Evolutionary conservation across 2,888 invertebrate genomes (phyloP).

Genomic region (Emmelina monodactyla): DNA sequence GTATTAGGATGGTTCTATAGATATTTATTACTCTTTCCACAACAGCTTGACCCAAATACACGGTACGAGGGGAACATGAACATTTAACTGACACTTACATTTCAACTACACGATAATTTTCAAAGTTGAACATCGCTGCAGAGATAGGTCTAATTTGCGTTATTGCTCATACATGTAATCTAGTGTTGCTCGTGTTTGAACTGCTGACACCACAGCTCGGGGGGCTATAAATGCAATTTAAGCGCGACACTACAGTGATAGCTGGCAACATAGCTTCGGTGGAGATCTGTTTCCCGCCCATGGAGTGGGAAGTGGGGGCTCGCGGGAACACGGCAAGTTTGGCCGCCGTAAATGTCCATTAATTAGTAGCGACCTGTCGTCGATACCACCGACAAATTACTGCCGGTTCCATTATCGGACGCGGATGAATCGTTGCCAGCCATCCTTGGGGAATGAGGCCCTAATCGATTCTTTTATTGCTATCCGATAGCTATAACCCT

Average conservation of each 20-base stretch:
- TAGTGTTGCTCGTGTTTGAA: constrained; percentile 7
- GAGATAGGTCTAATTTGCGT: not conserved
- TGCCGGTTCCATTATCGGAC: constrained; percentile 32
- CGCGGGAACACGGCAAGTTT: constrained; percentile 39
- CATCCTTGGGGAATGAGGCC: constrained; percentile 13
- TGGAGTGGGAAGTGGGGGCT: constrained; percentile 21
- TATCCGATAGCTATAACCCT: too few relatives aligned
- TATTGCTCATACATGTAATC: not conserved
- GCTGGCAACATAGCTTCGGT: constrained; percentile 22
- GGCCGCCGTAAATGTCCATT: constrained; percentile 51
- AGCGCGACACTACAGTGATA: constrained; percentile 17
- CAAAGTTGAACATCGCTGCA: constrained; percentile 7
- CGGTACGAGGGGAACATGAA: constrained; percentile 28
- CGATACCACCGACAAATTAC: constrained; percentile 49
- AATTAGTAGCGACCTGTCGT: constrained; percentile 49
- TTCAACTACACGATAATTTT: constrained; percentile 32
- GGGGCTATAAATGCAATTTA: constrained; percentile 19
- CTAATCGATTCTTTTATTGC: constrained; percentile 2
- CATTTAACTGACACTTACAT: constrained; percentile 33
- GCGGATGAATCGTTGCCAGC: constrained; percentile 31
- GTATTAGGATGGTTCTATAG: constrained; percentile 19
- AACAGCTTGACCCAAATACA: constrained; percentile 32
- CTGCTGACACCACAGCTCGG: constrained; percentile 5
- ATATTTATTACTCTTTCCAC: constrained; percentile 22
- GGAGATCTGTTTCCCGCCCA: constrained; percentile 17